Base-by-base conservation (phyloP, 1,140 invertebrate species). In the Sitophilus oryzae region DNA sequence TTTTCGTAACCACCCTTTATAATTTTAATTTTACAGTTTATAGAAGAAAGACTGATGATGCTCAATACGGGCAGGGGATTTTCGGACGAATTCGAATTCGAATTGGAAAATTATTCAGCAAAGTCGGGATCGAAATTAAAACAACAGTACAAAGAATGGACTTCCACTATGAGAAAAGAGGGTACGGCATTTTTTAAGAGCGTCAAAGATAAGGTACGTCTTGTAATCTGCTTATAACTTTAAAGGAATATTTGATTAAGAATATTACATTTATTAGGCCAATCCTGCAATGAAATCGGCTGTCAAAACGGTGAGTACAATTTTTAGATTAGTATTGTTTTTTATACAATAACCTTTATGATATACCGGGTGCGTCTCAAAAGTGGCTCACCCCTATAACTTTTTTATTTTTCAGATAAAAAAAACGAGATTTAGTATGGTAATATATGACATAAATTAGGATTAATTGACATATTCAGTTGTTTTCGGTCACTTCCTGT, bases 51-150 rank as follows among this genome's bases (percentile, higher is more conserved):
- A 65, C 74, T 96, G 59, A 85, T 91, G 57, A 84, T 93, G 76
- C 77, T 96, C 25, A 94, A 94, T 74, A 82, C 85, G 19, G 93
- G 92, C 1, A 75, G 86, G 35, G 90, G 91, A 0, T 93, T 93
- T 67, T 87, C 84, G n/a, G 93, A 97, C 72, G 88, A 94, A 68
- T 96, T 96, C 74, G 93, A 97, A 74, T 78, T 88, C 70, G 93
- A 96, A 73, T 86, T 88, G 14, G 89, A 85, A 60, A 78, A 83
- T 47, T 89, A 91, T 71, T 86, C 87, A 0, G 91, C 93, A 51
- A 91, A 91, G 69, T 80, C 83, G 22, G 82, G 82, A 64, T 82
- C 80, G 36, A 86, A 85, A 74, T 79, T 87, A 35, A 85, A 85
- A 64, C 82, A 86, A 58, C 84, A 89, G 59, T 91, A 91, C 67